These are phyloP conservation scores for Cryptomyrus ogoouensis DNA, from an alignment of 2,113 vertebrate genomes.

Conservation along the genomic window DNA sequence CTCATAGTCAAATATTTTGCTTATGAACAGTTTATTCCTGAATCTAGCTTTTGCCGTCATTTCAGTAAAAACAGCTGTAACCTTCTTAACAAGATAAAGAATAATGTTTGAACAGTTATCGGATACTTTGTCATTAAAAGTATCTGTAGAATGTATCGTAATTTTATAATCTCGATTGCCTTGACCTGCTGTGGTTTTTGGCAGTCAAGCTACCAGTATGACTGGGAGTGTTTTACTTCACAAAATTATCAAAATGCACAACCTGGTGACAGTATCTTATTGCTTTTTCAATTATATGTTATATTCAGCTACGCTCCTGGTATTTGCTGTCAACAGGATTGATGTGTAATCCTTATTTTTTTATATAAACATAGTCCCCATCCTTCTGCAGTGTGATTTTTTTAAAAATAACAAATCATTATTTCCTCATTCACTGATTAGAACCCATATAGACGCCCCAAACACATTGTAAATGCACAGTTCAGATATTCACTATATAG, in stretches of 20 bases:
- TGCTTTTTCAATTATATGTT: neutral
- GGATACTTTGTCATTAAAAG: neutral
- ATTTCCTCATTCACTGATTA: neutral
- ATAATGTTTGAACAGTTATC: neutral
- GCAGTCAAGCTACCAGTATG: neutral
- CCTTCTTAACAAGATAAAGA: neutral
- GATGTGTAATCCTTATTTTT: neutral
- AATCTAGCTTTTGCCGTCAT: neutral
- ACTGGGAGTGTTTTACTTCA: neutral
- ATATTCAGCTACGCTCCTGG: neutral
- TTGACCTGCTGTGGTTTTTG: neutral
- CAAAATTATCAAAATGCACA: neutral
- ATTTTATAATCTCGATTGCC: neutral
- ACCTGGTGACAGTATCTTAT: neutral
- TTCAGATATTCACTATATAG: neutral
- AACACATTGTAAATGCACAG: neutral
- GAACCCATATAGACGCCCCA: neutral
- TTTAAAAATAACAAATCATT: neutral
- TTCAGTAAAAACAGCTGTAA: neutral
- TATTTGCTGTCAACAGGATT: neutral
- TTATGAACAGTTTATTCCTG: neutral
- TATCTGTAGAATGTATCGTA: neutral
- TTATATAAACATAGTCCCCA: no score
- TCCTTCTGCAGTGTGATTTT: neutral
- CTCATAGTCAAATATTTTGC: neutral